These are phyloP conservation scores for Engraulis encrasicolus DNA, from an alignment of 2,113 vertebrate genomes.

Conservation along the genomic window DNA sequence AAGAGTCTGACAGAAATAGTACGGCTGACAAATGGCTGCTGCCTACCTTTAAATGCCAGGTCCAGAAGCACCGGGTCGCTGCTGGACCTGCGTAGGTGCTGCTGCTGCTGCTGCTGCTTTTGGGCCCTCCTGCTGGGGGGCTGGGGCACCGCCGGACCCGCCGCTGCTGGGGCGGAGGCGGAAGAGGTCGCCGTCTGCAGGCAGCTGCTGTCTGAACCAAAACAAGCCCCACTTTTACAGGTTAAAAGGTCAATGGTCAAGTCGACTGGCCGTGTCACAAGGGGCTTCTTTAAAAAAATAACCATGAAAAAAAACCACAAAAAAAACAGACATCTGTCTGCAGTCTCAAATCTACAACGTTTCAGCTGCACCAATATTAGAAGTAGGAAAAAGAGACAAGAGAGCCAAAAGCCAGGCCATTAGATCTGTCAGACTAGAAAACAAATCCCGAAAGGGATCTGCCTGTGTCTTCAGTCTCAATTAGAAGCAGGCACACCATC, in stretches of 20 bases:
- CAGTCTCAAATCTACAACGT: no score
- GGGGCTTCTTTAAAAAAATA: not conserved
- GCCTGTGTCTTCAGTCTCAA: no score
- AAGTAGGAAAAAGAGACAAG: no score
- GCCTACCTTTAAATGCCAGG: constrained; percentile 73
- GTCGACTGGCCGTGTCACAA: not conserved
- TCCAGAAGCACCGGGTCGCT: constrained; percentile 79
- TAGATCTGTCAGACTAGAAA: no score
- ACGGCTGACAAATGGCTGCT: not conserved
- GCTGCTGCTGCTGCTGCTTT: constrained; percentile 39
- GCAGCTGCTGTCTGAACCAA: constrained; percentile 42
- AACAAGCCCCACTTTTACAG: not conserved
- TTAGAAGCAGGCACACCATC: no score
- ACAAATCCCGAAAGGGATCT: no score
- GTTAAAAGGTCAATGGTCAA: not conserved
- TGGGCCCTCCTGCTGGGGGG: not conserved
- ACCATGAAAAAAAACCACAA: no score
- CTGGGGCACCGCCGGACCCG: not conserved
- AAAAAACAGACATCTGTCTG: no score
- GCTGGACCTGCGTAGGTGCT: constrained; percentile 64
- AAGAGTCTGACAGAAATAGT: no score
- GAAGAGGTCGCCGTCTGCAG: constrained; percentile 19
- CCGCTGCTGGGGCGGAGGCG: constrained; percentile 27
- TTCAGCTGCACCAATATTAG: no score
- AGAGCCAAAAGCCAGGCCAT: no score